Evolutionary conservation across 2,888 invertebrate genomes (phyloP).

Genomic region (Unio pictorum): DNA sequence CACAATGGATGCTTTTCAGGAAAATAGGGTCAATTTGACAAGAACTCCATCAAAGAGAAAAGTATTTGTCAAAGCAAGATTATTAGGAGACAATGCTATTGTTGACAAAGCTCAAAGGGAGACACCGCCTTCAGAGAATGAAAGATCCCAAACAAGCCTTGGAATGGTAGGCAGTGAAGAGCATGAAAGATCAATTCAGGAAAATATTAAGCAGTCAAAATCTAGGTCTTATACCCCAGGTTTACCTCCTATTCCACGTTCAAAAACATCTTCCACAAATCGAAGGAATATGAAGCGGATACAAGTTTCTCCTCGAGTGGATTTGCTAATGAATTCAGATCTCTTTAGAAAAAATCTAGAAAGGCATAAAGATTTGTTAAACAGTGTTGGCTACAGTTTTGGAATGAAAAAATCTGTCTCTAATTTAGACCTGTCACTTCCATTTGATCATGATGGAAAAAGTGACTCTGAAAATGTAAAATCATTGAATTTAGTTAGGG

Average conservation of each 20-base stretch:
- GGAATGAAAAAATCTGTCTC: constrained; percentile 51
- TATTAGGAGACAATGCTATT: too few species aligned
- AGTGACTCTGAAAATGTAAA: neutral
- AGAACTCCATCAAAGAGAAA: too few species aligned
- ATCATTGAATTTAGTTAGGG: neutral
- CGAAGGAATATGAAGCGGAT: constrained; percentile 30
- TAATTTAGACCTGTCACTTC: constrained; percentile 42
- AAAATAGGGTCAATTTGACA: too few species aligned
- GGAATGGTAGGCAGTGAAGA: too few species aligned
- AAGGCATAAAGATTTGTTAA: constrained; percentile 41
- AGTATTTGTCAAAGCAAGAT: too few species aligned
- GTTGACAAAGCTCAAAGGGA: too few species aligned
- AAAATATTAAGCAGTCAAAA: constrained; percentile 23
- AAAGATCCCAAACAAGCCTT: too few species aligned
- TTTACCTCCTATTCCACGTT: constrained; percentile 11
- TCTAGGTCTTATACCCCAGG: constrained; percentile 31
- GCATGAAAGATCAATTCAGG: neutral
- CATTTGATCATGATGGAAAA: constrained; percentile 18
- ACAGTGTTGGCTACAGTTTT: constrained; percentile 23
- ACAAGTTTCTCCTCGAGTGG: constrained; percentile 45
- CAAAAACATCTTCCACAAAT: constrained; percentile 8
- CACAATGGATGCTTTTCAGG: too few species aligned
- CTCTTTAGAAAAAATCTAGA: constrained; percentile 53
- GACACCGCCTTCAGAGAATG: too few species aligned
- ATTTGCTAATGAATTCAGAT: constrained; percentile 46